These are phyloP conservation scores for Eupsittula cactorum DNA, from an alignment of 2,113 vertebrate genomes.

Conservation along the genomic window DNA sequence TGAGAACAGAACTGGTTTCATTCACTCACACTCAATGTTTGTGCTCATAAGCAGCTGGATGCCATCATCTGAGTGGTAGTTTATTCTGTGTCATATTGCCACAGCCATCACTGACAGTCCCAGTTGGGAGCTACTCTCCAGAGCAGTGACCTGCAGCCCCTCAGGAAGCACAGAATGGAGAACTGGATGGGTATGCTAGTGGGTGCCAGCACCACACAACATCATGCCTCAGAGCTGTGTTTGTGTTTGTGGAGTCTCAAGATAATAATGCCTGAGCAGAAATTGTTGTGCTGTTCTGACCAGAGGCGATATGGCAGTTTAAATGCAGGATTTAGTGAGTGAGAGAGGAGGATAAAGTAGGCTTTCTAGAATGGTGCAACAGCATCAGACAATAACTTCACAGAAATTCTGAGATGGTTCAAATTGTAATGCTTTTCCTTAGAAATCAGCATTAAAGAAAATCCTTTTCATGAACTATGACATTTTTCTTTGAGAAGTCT, in stretches of 20 bases:
- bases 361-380: background rate
- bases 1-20: background rate
- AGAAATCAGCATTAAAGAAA: background rate
- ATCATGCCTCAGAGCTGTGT: background rate
- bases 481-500: background rate
- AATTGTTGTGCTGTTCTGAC: background rate
- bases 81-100: background rate
- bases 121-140: background rate
- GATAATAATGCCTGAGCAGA: background rate
- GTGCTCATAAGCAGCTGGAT: background rate
- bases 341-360: background rate
- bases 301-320: background rate
- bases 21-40: background rate
- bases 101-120: background rate
- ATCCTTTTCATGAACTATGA: background rate
- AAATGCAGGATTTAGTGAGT: background rate
- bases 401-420: background rate
- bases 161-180: fast-evolving
- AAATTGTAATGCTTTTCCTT: background rate
- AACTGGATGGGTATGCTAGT: background rate
- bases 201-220: background rate
- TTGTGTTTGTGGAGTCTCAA: background rate
- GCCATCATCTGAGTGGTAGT: background rate
- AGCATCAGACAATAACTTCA: background rate
- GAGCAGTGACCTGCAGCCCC: fast-evolving